Evolutionary conservation across 1,140 invertebrate species (phyloP), one percentile per base, ranked within the genome.

Genomic region (Chrysoperla carnea): DNA sequence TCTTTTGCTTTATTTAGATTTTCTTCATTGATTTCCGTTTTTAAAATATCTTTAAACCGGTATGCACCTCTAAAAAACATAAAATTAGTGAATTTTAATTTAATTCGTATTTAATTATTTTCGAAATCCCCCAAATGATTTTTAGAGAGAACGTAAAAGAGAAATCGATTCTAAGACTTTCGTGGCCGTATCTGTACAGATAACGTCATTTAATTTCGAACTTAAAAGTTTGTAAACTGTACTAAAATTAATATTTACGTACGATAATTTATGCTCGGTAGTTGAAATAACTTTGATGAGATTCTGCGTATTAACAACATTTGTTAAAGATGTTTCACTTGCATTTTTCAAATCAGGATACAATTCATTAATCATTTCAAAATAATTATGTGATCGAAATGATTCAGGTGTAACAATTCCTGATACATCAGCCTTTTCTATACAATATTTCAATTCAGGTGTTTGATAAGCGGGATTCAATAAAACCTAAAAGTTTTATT

Each of bases 381-480:
- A 78, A 55, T 86, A 93, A 47, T 88, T 65, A 46, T 80, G 75
- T 0, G 58, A 70, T 51, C 74, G 80, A 45, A 78, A 78, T 5
- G 52, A 60, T 14, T 78, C 73, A 0, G 76, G 69, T 1, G 76
- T 67, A 5, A 94, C 54, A 0, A 93, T 55, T 1, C 76, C 76
- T 53, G 81, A 87, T 0, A 81, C 61, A 8, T 67, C 65, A 9
- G 86, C 82, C 63, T 89, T 87, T 7, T 81, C 74, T 4, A 96
- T 54, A 37, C 78, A 81, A 54, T 82, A 91, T 41, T 76, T 69
- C 1, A 95, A 44, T 57, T 97, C 92, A 9, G 63, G 52, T 8
- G 70, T 64, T 55, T 81, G 74, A 53, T 86, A 94, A 0, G 72
- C 68, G 1, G 90, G 89, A 62, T 97, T 96, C 6, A 94, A 72